Evolutionary conservation across 2,797 vertebrate genomes (phyloP), one percentile per base, ranked within the genome.

Genomic region (Spheniscus humboldti): DNA sequence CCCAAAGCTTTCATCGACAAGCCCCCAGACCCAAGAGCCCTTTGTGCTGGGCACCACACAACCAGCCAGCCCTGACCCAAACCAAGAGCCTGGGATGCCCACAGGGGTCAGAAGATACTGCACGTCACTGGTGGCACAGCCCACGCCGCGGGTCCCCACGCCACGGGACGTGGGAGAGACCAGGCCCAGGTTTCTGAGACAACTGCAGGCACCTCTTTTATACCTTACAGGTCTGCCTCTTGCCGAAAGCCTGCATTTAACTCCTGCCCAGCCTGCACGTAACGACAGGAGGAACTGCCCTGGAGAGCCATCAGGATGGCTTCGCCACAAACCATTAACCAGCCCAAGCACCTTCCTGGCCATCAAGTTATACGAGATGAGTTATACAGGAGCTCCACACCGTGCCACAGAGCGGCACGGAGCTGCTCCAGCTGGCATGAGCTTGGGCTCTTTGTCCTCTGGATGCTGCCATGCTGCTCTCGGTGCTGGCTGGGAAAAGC

Each of bases 111-210:
- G 50, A 33, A 20, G 35, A 50, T 11, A 47, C 37, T 7, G 13
- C 13, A 3, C 1, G 10, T 19, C 60, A 18, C 4, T 1, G 17
- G 24, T 2, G 10, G 35, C 67, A 23, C 27, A 31, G 33, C 59
- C 45, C 37, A 27, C 2, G 6, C 23, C 0, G 1, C 2, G 13
- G 31, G 13, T 28, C 24, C 30, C 30, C 17, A 19, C 1, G 1
- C 50, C 20, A 35, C 0, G 9, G n/a, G 62, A 47, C 2, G 0
- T 2, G 10, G 53, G 15, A 71, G 31, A 50, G 71, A 50, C 23
- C 64, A 43, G 57, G 43, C 7, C 31, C 43, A 4, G 35, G 64
- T 9, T 18, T 37, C 37, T 1, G 24, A 33, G 23, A 5, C 7
- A 18, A 39, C 23, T 4, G 1, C 39, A 17, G 41, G 74, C 18